phyloP scores from a whole-genome alignment of 2,797 vertebrate species.

The Xenentodon cancila region DNA sequence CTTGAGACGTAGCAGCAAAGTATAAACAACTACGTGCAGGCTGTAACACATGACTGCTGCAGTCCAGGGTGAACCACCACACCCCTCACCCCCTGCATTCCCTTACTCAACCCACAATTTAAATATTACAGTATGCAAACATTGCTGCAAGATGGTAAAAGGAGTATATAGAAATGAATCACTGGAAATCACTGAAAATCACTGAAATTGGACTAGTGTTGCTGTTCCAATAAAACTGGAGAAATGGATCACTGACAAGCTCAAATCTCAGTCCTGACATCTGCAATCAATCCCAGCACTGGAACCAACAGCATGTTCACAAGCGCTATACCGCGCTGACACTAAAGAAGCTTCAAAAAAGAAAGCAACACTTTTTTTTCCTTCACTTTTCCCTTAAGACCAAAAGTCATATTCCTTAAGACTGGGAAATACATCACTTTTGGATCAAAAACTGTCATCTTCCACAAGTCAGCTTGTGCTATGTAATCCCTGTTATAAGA shows the following conservation, averaged over 20 bases:
- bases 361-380: no score
- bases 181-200: slow-evolving; percentile 48
- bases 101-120: background rate
- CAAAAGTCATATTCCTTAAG: no score
- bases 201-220: slow-evolving; percentile 45
- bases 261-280: slow-evolving; percentile 35
- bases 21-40: background rate
- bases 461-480: no score
- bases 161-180: slow-evolving; percentile 27
- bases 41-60: background rate
- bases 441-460: no score
- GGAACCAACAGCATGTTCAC: slow-evolving; percentile 21
- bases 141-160: slow-evolving; percentile 24
- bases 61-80: slow-evolving; percentile 17
- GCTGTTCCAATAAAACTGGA: background rate
- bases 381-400: no score
- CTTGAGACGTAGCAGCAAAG: slow-evolving; percentile 1
- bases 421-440: no score
- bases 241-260: no score
- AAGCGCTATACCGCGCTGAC: background rate
- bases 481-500: background rate
- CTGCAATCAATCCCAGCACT: slow-evolving; percentile 36
- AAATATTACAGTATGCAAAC: slow-evolving; percentile 31
- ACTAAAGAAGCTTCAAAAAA: slow-evolving; percentile 5
- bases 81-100: no score